Evolutionary conservation across 2,888 invertebrate genomes (phyloP).

Genomic region (Agrochola macilenta): DNA sequence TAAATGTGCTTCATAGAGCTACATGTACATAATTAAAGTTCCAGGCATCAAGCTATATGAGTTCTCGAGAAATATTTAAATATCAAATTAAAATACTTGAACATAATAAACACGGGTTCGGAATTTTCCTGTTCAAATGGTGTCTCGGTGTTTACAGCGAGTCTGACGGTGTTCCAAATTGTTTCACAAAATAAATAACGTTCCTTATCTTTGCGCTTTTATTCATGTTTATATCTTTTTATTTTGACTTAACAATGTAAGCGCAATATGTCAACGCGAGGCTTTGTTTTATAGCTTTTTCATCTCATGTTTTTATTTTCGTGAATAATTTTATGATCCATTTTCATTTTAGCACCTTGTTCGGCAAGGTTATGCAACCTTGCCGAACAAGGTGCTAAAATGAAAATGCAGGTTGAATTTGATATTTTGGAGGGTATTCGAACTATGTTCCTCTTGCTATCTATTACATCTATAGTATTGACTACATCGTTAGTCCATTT

Average conservation of each 20-base stretch:
- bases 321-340: conserved; percentile 72
- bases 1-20: conserved; percentile 10
- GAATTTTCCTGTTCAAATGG: conserved; percentile 58
- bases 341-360: conserved; percentile 63
- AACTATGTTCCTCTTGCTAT: conserved; percentile 4
- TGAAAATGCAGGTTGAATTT: conserved; percentile 29
- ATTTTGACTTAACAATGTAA: conserved; percentile 73
- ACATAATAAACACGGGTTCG: conserved; percentile 49
- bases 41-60: conserved; percentile 27
- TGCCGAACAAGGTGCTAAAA: no score
- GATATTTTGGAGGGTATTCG: conserved; percentile 1
- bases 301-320: conserved; percentile 71
- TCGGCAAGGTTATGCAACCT: conserved; percentile 19
- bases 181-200: conserved; percentile 76
- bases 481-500: background rate
- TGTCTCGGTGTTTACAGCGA: conserved; percentile 48
- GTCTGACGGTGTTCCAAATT: conserved; percentile 67
- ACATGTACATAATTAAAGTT: conserved; percentile 40
- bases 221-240: conserved; percentile 72
- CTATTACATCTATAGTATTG: background rate
- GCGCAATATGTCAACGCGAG: conserved; percentile 73
- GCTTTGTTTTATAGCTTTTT: conserved; percentile 72
- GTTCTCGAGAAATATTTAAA: conserved; percentile 46
- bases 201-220: conserved; percentile 73
- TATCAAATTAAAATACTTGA: conserved; percentile 60